Conservation (phyloP, 2,797 vertebrate species). For the Gymnopithys bicolor region DNA sequence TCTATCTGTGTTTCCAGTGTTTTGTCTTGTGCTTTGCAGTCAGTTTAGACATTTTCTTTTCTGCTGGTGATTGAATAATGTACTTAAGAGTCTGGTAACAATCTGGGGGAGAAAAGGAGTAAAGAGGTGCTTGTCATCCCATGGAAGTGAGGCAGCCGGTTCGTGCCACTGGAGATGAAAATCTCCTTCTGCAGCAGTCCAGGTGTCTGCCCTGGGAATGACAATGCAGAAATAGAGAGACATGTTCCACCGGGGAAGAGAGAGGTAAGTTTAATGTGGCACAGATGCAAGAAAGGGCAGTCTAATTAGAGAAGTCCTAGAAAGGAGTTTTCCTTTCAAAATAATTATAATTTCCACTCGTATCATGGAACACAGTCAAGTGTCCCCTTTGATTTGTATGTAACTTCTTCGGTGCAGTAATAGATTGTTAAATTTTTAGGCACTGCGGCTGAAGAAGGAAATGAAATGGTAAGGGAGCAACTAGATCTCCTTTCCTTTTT, state of each 20-base stretch:
- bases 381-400: neutral
- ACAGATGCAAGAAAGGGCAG: neutral
- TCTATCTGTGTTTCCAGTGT: neutral
- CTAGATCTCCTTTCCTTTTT: neutral
- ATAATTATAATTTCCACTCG: neutral
- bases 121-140: neutral
- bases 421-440: neutral
- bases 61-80: neutral
- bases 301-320: neutral
- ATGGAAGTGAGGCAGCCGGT: fast-evolving
- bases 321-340: neutral
- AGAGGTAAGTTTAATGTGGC: neutral
- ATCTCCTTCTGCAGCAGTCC: conserved; percentile 23
- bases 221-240: conserved; percentile 56
- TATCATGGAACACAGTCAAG: neutral
- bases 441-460: neutral
- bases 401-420: neutral
- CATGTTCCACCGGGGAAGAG: neutral
- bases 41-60: neutral
- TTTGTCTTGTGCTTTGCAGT: neutral
- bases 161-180: neutral
- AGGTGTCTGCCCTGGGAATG: conserved; percentile 57
- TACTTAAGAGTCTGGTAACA: neutral
- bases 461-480: neutral
- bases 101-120: neutral